Conservation (phyloP, 2,113 vertebrate genomes). For the Halichoeres trimaculatus region DNA sequence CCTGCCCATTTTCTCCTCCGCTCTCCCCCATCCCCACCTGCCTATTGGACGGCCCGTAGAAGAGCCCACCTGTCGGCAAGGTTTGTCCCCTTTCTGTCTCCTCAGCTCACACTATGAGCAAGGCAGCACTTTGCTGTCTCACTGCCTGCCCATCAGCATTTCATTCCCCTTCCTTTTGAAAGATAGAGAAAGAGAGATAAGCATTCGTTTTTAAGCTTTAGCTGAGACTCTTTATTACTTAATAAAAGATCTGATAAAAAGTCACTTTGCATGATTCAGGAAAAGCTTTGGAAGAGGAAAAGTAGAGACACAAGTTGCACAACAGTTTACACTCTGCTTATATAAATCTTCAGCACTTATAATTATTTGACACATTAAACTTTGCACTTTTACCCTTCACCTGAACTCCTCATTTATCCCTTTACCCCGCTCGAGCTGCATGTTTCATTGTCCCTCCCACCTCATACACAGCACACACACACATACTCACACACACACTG, state of each 20-base stretch:
- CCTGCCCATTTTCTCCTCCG: constrained; percentile 85
- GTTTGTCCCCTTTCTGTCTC: constrained; percentile 86
- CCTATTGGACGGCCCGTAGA: constrained; percentile 84
- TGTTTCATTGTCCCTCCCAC: constrained; percentile 71
- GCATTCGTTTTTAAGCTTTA: not conserved
- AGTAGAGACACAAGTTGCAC: no score
- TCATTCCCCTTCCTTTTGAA: constrained; percentile 33
- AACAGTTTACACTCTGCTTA: not conserved
- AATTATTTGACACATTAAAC: constrained; percentile 31
- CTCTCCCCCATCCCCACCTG: constrained; percentile 81
- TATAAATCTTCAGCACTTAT: not conserved
- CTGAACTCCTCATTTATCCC: constrained; percentile 63
- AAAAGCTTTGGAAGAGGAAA: not conserved
- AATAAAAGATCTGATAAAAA: not conserved
- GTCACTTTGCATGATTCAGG: constrained; percentile 69
- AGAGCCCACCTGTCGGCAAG: constrained; percentile 84
- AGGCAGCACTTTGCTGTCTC: constrained; percentile 71
- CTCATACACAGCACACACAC: constrained; percentile 37
- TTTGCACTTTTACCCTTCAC: constrained; percentile 63
- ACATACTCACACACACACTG: constrained; percentile 16
- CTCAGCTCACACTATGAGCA: constrained; percentile 76
- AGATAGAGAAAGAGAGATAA: not conserved
- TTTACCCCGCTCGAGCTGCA: constrained; percentile 73
- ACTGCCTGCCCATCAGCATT: constrained; percentile 77
- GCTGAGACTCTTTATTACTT: not conserved